Base-by-base conservation (phyloP, 2,113 vertebrate species). In the Ivindomyrus marchei region DNA sequence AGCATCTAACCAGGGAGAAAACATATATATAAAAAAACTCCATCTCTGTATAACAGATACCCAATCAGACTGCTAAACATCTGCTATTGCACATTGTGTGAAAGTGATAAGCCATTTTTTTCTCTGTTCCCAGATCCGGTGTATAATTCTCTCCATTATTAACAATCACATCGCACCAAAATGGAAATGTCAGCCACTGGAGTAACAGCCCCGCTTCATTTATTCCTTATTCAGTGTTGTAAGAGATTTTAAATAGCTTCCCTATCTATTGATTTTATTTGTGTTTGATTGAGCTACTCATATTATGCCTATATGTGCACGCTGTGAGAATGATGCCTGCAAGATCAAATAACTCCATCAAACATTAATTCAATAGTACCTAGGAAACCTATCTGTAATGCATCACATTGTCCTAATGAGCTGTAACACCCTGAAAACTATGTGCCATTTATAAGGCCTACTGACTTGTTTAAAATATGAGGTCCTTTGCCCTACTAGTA, bases 171-270 rank as follows among this genome's bases (percentile, higher is more conserved):
- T 70, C 74, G 49, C 15, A 66, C 42, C 84, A 83, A 31, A 42
- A 70, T 36, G 27, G 15, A 90, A 66, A 50, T 62, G 47, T 90
- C 89, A 70, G 45, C 85, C 50, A 13, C 24, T 46, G 53, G 53
- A 86, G 56, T 36, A 87, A 87, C 47, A 53, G 31, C 27, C 85
- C 31, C 19, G 27, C 21, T 39, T 87, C 50, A 87, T 87, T 87
- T 87, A 50, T n/a, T 87, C 15, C 27, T 36, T 56, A 27, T 87
- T 50, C 21, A 53, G 85, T 87, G 50, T 39, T 36, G 19, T 56
- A 36, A 56, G 85, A 87, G 50, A 36, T 87, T 87, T 87, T 52
- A 87, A 52, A 87, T 87, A 27, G n/a, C 17, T 80, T 89, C 47
- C 46, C 45, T 89, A 21, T 83, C 46, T 52, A 80, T 52, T 47